A percentile compares a stretch with the other conserved stretches of the same genome.
Evolutionary conservation across 2,888 invertebrate species (phyloP).

Genomic region (Euplexia lucipara): DNA sequence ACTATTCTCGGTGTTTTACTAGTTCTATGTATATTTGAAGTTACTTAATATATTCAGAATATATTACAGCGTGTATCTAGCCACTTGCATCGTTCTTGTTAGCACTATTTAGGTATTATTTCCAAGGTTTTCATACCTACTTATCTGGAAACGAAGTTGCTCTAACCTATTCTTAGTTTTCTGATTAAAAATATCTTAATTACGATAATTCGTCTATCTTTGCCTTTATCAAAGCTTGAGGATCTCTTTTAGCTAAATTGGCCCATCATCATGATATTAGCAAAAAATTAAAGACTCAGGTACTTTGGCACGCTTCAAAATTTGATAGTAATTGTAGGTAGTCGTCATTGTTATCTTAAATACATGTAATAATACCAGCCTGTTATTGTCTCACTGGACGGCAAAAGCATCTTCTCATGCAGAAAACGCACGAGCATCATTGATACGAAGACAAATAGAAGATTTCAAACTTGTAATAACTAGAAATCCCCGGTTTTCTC

Average conservation of each 20-base stretch:
- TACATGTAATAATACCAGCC: too few relatives aligned
- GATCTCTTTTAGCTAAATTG: neutral
- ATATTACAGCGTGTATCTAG: too few relatives aligned
- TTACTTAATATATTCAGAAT: neutral
- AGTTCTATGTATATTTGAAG: too few relatives aligned
- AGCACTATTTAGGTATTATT: neutral
- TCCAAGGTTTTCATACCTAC: neutral
- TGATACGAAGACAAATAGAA: too few relatives aligned
- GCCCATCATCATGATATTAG: neutral
- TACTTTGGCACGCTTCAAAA: neutral
- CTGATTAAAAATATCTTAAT: neutral
- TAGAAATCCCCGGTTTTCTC: too few relatives aligned
- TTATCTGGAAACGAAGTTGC: neutral
- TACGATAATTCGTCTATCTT: constrained; percentile 3
- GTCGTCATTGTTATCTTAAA: too few relatives aligned
- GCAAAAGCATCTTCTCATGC: too few relatives aligned
- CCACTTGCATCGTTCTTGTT: neutral
- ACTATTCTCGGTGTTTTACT: too few relatives aligned
- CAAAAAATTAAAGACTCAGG: neutral
- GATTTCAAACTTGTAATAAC: too few relatives aligned
- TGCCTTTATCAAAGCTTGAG: neutral
- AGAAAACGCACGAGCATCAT: too few relatives aligned
- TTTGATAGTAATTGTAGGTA: too few relatives aligned
- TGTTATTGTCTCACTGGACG: too few relatives aligned
- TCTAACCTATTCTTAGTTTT: neutral